These are phyloP conservation scores for Phortica magna DNA, from an alignment of 2,888 invertebrate species.

Conservation along the genomic window DNA sequence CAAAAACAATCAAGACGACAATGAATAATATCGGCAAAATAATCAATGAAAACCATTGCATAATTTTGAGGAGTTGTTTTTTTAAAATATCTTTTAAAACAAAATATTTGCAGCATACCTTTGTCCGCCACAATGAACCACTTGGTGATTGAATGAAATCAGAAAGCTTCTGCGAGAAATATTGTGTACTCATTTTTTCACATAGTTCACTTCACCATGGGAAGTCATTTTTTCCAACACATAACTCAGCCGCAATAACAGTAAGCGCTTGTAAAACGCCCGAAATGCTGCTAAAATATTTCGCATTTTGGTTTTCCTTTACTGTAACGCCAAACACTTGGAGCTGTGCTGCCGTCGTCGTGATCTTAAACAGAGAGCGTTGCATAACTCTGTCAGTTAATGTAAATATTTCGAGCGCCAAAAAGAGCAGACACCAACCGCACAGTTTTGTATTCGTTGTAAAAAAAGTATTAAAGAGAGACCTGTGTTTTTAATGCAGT, in stretches of 20 bases:
- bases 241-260: too few species aligned
- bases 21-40: too few species aligned
- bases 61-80: too few species aligned
- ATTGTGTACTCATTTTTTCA: background rate
- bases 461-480: constrained; percentile 54
- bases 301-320: constrained; percentile 12
- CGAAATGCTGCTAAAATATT: too few species aligned
- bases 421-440: constrained; percentile 1
- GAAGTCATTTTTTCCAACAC: constrained; percentile 10
- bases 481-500: constrained; percentile 47
- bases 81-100: too few species aligned
- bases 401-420: background rate
- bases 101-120: too few species aligned
- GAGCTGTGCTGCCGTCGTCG: background rate
- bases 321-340: background rate
- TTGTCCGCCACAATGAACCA: too few species aligned
- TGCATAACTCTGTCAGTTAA: background rate
- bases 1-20: too few species aligned
- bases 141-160: too few species aligned
- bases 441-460: constrained; percentile 63
- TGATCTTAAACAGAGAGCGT: background rate
- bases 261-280: too few species aligned
- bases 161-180: too few species aligned
- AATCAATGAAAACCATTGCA: too few species aligned
- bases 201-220: background rate